phyloP scores from a whole-genome alignment of 2,113 vertebrate species.

The Halcyon senegalensis region DNA sequence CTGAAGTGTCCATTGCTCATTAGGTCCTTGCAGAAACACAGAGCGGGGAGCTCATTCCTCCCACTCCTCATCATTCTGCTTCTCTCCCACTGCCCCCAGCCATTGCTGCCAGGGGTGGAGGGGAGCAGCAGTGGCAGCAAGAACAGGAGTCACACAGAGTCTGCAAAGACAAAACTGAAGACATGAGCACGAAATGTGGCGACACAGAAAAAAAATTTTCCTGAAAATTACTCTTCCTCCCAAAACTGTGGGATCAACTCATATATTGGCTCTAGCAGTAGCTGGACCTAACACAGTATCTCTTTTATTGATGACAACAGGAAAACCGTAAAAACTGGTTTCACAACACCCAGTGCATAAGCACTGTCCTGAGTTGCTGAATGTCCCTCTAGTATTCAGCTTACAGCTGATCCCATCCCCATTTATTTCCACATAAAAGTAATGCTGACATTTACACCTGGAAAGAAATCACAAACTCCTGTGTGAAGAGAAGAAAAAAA shows the following conservation, averaged over 20 bases:
- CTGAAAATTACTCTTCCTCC: neutral
- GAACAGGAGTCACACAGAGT: neutral
- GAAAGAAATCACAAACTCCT: neutral
- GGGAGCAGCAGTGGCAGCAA: neutral
- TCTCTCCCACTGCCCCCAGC: neutral
- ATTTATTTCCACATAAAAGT: neutral
- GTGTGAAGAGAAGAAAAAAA: neutral
- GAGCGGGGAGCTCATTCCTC: neutral
- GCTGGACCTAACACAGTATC: neutral
- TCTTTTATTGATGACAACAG: neutral
- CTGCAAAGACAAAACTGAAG: neutral
- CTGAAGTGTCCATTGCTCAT: neutral
- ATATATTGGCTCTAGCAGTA: neutral
- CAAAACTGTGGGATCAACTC: neutral
- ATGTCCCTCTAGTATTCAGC: neutral
- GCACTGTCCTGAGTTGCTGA: neutral
- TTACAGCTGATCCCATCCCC: neutral
- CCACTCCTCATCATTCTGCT: neutral
- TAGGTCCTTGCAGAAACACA: neutral
- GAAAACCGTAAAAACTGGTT: neutral
- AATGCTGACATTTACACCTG: neutral
- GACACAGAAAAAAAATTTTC: neutral
- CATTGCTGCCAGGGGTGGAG: fast-evolving
- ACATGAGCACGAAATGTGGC: neutral
- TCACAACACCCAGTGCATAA: neutral